Evolutionary conservation across 2,888 invertebrate species (phyloP), one percentile per base, ranked within the genome.

Genomic region (Acleris holmiana): DNA sequence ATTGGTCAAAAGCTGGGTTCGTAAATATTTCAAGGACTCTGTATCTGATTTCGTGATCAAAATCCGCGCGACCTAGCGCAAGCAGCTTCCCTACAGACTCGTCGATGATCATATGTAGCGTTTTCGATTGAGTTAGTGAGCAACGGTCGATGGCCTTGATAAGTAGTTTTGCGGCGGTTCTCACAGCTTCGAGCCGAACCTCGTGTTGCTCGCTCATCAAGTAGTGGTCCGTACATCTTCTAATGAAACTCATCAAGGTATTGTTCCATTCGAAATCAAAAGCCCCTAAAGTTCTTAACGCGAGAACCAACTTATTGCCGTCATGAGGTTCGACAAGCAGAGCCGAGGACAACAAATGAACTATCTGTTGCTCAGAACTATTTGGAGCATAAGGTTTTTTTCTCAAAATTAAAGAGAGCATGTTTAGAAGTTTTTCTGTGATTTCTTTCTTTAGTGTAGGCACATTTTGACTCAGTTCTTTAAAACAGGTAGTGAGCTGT

Each of bases 61-160:
- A 96, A 88, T 99, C 99, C 1, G 99, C 99, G 68, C 99, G 96
- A 35, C 98, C 99, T 1, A 99, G 98, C 19, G 97, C 95, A 2
- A 99, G 92, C 7, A 99, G 92, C 80, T 98, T 97, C 47, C 96
- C 96, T 21, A 99, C 93, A 5, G 99, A 98, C 79, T 97, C 96
- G 10, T 98, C 97, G n/a, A 99, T 97, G 0, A 98, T 96, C 63
- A 95, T 94, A 67, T 97, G 96, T 0, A 99, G 94, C 0, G 98
- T 97, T 71, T 96, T 95, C 1, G 97, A 97, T 67, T 95, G 95
- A 67, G 95, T 94, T 74, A 94, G 94, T 49, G 91, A 84, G 18
- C 93, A 92, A 68, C 93, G 91, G 76, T 95, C 95, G 21, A 99
- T 95, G 0, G 98, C 97, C 67, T 98, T 95, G 63, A 97, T 94